A percentile compares a stretch with the other conserved stretches of the same genome.
Conservation (phyloP, 2,888 invertebrate genomes). For the Tinea semifulvella region DNA sequence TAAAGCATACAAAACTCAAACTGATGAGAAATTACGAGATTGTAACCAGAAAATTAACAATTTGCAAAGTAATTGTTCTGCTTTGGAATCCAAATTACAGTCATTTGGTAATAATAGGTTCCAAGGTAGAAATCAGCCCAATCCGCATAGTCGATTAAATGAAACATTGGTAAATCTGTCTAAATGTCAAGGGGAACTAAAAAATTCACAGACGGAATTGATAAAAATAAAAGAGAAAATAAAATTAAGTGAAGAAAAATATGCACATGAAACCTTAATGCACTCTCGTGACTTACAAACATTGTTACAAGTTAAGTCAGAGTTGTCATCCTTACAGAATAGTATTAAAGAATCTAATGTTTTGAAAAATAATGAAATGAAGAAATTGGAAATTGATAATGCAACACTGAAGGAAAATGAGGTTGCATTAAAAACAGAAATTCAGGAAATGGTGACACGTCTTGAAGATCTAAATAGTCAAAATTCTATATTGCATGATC, state of each 20-base stretch:
- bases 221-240: constrained; percentile 69
- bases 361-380: constrained; percentile 70
- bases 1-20: constrained; percentile 63
- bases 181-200: constrained; percentile 70
- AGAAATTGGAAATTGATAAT: constrained; percentile 71
- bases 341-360: constrained; percentile 71
- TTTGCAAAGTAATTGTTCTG: constrained; percentile 70
- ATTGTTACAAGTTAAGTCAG: constrained; percentile 73
- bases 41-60: constrained; percentile 51
- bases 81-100: constrained; percentile 63
- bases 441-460: constrained; percentile 72
- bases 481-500: constrained; percentile 83
- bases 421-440: constrained; percentile 69
- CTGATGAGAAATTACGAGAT: constrained; percentile 66
- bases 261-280: constrained; percentile 80
- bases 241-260: constrained; percentile 79
- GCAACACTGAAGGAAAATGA: constrained; percentile 74
- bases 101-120: constrained; percentile 39
- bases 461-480: constrained; percentile 80
- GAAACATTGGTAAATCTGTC: constrained; percentile 62
- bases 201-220: constrained; percentile 69
- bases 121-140: constrained; percentile 66
- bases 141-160: constrained; percentile 71
- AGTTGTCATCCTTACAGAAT: constrained; percentile 68
- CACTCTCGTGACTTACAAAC: constrained; percentile 80